Evolutionary conservation across 2,888 invertebrate species (phyloP).

Genomic region (Dicranocentrus wangi): DNA sequence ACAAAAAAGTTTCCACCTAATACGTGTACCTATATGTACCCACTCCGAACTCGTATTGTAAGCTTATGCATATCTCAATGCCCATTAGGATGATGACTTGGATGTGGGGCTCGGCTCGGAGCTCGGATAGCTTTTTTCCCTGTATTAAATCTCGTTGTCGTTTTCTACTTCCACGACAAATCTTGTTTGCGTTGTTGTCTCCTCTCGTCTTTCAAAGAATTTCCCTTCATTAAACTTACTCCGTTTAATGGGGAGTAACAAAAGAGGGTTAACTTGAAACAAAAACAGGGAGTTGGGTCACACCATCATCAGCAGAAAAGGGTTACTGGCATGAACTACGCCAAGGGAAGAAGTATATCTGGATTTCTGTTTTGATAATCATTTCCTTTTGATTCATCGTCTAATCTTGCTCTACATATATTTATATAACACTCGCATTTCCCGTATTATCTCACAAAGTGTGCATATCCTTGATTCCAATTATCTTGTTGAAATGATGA

Average conservation of each 20-base stretch:
- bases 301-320: too few species aligned
- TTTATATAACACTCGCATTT: too few species aligned
- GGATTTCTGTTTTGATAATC: slow-evolving; percentile 9
- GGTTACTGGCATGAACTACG: too few species aligned
- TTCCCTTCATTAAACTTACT: slow-evolving; percentile 55
- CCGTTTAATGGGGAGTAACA: slow-evolving; percentile 45
- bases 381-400: background rate
- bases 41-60: too few species aligned
- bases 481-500: background rate
- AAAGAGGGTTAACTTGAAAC: slow-evolving; percentile 26
- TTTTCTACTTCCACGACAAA: too few species aligned
- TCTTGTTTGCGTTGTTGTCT: too few species aligned
- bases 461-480: too few species aligned
- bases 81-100: slow-evolving; percentile 58
- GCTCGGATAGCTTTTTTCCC: slow-evolving; percentile 16
- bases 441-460: too few species aligned
- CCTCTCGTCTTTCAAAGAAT: slow-evolving; percentile 51
- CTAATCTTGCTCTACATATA: too few species aligned
- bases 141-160: background rate
- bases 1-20: background rate
- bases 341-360: background rate
- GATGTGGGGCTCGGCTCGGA: too few species aligned
- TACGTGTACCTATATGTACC: background rate
- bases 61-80: slow-evolving; percentile 37
- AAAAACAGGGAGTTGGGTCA: too few species aligned